Evolutionary conservation across 2,113 vertebrate genomes (phyloP).

Genomic region (Indri indri): DNA sequence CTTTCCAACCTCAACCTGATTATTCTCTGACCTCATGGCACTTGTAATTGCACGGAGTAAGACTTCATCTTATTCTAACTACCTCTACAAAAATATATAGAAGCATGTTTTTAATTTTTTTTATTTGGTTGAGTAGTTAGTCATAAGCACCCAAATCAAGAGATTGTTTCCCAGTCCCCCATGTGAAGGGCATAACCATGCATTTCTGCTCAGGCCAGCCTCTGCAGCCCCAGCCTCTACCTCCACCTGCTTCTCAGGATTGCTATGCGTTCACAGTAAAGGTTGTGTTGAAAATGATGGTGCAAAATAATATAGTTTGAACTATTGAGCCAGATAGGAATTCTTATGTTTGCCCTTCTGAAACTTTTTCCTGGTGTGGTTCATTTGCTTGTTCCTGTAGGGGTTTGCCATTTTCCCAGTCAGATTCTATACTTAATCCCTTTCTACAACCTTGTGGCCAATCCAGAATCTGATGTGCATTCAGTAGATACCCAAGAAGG

Average conservation of each 20-base stretch:
- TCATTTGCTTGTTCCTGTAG: background rate
- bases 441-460: background rate
- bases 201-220: background rate
- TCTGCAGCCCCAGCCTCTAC: accelerated
- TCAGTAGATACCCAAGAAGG: background rate
- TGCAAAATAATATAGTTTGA: background rate
- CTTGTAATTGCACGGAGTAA: background rate
- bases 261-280: accelerated
- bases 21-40: background rate
- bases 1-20: background rate
- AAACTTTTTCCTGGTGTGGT: background rate
- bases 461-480: background rate
- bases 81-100: background rate
- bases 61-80: background rate
- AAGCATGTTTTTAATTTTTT: background rate
- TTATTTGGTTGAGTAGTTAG: background rate
- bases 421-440: background rate
- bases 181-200: accelerated
- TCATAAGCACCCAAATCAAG: background rate
- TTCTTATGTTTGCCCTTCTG: background rate
- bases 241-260: background rate
- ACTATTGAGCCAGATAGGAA: background rate
- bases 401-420: background rate
- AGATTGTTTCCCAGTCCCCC: accelerated
- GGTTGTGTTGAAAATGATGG: background rate